Evolutionary conservation across 2,888 invertebrate species (phyloP).

Genomic region (Stegana nigrithorax): DNA sequence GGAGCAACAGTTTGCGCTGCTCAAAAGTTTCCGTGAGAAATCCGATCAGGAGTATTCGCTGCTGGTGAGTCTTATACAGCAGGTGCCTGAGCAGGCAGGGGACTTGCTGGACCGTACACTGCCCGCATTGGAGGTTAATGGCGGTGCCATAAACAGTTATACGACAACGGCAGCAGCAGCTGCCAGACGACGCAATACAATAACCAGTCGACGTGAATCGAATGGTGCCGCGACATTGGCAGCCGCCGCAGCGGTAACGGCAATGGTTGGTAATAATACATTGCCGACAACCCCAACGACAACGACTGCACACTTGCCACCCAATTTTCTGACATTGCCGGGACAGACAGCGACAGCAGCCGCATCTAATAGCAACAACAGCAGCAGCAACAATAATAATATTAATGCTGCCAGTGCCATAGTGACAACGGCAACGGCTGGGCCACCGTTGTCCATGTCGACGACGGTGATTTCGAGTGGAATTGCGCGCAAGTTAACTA

Average conservation of each 20-base stretch:
- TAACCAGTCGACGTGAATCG: conserved; percentile 53
- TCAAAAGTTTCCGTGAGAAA: conserved; percentile 79
- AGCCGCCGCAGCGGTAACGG: conserved; percentile 53
- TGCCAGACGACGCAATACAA: conserved; percentile 55
- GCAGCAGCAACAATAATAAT: conserved; percentile 23
- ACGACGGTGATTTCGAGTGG: conserved; percentile 23
- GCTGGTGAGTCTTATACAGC: conserved; percentile 71
- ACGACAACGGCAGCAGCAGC: too few relatives aligned
- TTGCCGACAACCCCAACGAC: conserved; percentile 21
- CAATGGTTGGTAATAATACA: conserved; percentile 45
- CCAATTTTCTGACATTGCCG: conserved; percentile 36
- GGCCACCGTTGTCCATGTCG: conserved; percentile 54
- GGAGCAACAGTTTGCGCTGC: conserved; percentile 79
- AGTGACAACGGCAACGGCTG: neutral
- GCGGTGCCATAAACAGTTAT: conserved; percentile 27
- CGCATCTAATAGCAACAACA: conserved; percentile 26
- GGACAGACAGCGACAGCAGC: too few relatives aligned
- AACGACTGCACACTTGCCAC: conserved; percentile 31
- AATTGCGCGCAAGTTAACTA: conserved; percentile 59
- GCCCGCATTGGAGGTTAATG: conserved; percentile 53
- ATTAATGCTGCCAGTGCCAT: conserved; percentile 35
- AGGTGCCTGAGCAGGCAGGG: conserved; percentile 56
- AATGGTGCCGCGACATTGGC: conserved; percentile 39
- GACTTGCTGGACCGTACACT: conserved; percentile 51
- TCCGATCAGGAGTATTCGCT: conserved; percentile 79